phyloP scores from a whole-genome alignment of 2,888 invertebrate genomes.

The Carcina quercana region DNA sequence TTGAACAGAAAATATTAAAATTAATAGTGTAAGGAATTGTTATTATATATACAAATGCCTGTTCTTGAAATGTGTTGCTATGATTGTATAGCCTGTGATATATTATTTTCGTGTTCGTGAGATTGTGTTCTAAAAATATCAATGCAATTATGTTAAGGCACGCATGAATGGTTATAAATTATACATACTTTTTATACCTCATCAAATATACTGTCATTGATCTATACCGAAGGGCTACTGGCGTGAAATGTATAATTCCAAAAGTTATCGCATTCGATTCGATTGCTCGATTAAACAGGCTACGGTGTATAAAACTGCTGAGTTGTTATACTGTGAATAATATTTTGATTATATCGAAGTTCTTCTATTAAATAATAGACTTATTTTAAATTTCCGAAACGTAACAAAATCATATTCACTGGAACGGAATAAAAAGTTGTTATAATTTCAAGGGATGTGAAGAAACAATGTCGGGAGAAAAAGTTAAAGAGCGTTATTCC shows the following conservation, averaged over 20 bases:
- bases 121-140: too few relatives aligned
- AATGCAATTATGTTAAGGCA: conserved; percentile 36
- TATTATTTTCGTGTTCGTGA: too few relatives aligned
- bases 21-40: too few relatives aligned
- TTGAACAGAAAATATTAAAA: too few relatives aligned
- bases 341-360: conserved; percentile 29
- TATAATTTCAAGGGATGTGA: conserved; percentile 14
- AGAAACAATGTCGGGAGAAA: conserved; percentile 21
- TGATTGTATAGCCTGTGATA: too few relatives aligned
- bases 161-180: conserved; percentile 34
- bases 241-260: conserved; percentile 61
- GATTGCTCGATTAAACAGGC: conserved; percentile 25
- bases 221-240: conserved; percentile 27
- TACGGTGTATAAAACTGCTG: conserved; percentile 23
- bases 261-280: conserved; percentile 35
- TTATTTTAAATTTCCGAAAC: conserved; percentile 1
- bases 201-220: conserved; percentile 44
- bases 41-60: too few relatives aligned
- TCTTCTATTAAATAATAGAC: too few relatives aligned
- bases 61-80: too few relatives aligned
- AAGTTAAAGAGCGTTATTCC: conserved; percentile 26
- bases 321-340: conserved; percentile 25
- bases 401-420: conserved; percentile 13
- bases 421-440: conserved; percentile 29
- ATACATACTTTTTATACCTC: conserved; percentile 21